Percentiles rank a stretch among this genome's conserved stretches.
phyloP scores from a whole-genome alignment of 2,113 vertebrate species.

The Paramisgurnus dabryanus region DNA sequence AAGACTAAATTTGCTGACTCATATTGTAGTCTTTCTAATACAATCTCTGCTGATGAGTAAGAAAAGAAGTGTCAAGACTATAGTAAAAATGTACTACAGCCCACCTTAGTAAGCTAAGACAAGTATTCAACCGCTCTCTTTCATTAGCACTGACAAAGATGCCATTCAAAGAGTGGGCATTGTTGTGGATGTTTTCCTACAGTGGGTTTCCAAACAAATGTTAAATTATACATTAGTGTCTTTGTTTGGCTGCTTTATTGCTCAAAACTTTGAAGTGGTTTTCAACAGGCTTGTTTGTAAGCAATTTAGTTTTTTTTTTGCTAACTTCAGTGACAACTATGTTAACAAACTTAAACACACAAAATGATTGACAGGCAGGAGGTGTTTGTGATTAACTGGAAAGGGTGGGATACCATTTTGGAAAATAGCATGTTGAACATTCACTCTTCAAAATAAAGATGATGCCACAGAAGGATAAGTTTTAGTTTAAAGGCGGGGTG shows the following conservation, averaged over 20 bases:
- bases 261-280: neutral
- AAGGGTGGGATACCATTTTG: too few species aligned
- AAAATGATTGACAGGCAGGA: too few species aligned
- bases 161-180: neutral
- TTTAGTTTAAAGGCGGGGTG: too few species aligned
- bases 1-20: constrained; percentile 71
- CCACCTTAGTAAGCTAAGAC: neutral
- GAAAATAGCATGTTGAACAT: too few species aligned
- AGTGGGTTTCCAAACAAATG: neutral
- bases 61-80: constrained; percentile 15
- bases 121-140: constrained; percentile 27
- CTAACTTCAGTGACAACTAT: neutral
- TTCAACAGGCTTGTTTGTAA: neutral
- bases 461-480: too few species aligned
- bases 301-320: neutral
- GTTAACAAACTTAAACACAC: too few species aligned
- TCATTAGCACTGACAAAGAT: neutral
- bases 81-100: constrained; percentile 30
- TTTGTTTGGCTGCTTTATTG: neutral
- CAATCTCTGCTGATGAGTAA: constrained; percentile 50
- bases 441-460: too few species aligned
- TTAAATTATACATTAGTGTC: neutral
- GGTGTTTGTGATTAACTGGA: too few species aligned
- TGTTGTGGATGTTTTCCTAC: neutral
- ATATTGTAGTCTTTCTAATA: constrained; percentile 53